Evolutionary conservation across 2,113 vertebrate genomes (phyloP), one percentile per base, ranked within the genome.

Genomic region (Stomatorhinus ivindoensis): DNA sequence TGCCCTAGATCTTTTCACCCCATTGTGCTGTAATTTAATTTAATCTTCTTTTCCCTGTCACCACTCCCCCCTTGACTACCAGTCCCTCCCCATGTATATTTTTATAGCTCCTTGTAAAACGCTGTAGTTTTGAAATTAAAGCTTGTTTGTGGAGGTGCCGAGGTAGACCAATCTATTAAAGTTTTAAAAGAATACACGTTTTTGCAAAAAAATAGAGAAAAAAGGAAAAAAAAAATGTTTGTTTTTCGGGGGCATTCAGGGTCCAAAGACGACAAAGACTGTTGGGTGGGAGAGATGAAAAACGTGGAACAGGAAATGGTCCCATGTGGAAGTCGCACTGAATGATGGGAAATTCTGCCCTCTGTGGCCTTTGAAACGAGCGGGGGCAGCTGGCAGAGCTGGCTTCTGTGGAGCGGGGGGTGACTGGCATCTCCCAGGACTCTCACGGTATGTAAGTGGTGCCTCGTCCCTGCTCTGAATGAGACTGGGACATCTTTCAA

Each of bases 51-150:
- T 80, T 61, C 89, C 91, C 90, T 91, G 89, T 91, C 90, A n/a
- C 88, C 58, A 86, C 82, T 87, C 31, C 65, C 50, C 84, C 3
- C 24, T 21, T 48, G 50, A 76, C 85, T 65, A 90, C 89, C 86
- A 80, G 76, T 83, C 91, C 91, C 92, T 90, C 76, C 24, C 93
- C 93, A 93, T 95, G 94, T 96, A 95, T 96, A 96, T 96, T 96
- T 96, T 96, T 95, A 95, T 95, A 96, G 94, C 94, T 96, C 93
- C 94, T 95, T 93, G 95, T 96, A 95, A 94, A 93, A 95, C 93
- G 95, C 95, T 86, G 95, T 96, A 96, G 96, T 96, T 95, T 95
- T 95, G 94, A 96, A 94, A 94, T 94, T 96, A 96, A 95, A 95
- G 94, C 94, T 95, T 93, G 93, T 95, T 95, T 94, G 95, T 96